phyloP scores from a whole-genome alignment of 2,888 invertebrate species.

The Spodoptera picta region DNA sequence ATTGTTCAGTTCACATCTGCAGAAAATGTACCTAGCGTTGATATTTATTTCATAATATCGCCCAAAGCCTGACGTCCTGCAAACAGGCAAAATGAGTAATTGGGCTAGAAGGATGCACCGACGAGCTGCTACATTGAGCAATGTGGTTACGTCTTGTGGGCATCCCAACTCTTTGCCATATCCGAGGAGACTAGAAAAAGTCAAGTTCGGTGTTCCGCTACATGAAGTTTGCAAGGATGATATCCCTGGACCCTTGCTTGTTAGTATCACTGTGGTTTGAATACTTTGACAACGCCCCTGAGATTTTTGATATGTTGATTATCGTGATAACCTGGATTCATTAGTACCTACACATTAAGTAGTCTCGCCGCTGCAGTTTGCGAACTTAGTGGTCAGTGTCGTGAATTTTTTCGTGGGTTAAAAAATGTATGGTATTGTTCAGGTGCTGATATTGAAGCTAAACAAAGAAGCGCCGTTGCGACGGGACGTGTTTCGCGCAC shows the following conservation, averaged over 20 bases:
- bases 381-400: conserved; percentile 14
- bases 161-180: conserved; percentile 94
- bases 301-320: conserved; percentile 32
- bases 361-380: no score
- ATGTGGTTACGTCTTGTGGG: conserved; percentile 97
- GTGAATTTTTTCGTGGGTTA: conserved; percentile 27
- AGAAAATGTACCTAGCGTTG: conserved; percentile 54
- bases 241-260: conserved; percentile 97
- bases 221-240: conserved; percentile 98
- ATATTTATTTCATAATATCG: conserved; percentile 47
- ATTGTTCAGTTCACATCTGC: conserved; percentile 20
- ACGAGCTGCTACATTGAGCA: conserved; percentile 96
- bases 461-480: conserved; percentile 98
- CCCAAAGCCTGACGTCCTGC: conserved; percentile 42
- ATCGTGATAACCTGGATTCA: conserved; percentile 22
- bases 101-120: conserved; percentile 98
- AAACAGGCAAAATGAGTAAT: conserved; percentile 92
- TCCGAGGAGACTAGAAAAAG: conserved; percentile 95
- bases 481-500: conserved; percentile 98
- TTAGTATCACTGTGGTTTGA: conserved; percentile 81
- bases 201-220: conserved; percentile 97
- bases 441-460: conserved; percentile 96
- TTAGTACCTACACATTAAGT: no score
- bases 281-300: conserved; percentile 55
- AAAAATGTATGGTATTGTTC: conserved; percentile 61